A percentile compares a stretch with the other conserved stretches of the same genome.
These are phyloP conservation scores for Chascanopsetta lugubris DNA, from an alignment of 2,113 vertebrate species.

Conservation along the genomic window DNA sequence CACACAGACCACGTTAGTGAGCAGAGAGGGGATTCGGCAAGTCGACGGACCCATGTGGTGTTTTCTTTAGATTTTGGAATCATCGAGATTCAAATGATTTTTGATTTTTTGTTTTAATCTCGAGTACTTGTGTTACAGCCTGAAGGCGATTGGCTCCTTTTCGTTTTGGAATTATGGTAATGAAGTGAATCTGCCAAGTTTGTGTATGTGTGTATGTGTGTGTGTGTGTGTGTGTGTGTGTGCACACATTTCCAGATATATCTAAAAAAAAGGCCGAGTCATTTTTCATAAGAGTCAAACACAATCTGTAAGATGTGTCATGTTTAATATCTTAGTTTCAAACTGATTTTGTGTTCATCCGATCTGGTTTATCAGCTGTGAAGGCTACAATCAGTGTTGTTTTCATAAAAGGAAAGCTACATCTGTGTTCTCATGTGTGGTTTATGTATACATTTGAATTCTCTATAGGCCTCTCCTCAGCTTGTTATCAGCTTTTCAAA, in stretches of 20 bases:
- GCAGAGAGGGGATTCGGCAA: constrained; percentile 1
- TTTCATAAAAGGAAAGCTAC: too few relatives aligned
- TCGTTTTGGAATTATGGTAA: constrained; percentile 14
- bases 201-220: constrained; percentile 13
- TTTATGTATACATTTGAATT: too few relatives aligned
- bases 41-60: not conserved
- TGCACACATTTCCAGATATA: not conserved
- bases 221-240: constrained; percentile 7
- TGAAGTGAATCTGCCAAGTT: constrained; percentile 2
- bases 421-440: too few relatives aligned
- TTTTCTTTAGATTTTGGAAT: constrained; percentile 1
- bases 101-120: not conserved
- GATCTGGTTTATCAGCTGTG: not conserved
- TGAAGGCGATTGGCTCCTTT: not conserved
- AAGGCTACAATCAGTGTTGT: too few relatives aligned
- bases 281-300: not conserved
- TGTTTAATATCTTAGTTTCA: not conserved
- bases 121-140: constrained; percentile 12
- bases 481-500: too few relatives aligned
- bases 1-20: not conserved
- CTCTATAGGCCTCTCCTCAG: too few relatives aligned
- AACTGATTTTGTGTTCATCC: not conserved
- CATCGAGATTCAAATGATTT: not conserved
- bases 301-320: not conserved
- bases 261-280: constrained; percentile 15